A percentile compares a stretch with the other conserved stretches of the same genome.
Conservation (phyloP, 2,797 vertebrate genomes). For the Fratercula arctica region DNA sequence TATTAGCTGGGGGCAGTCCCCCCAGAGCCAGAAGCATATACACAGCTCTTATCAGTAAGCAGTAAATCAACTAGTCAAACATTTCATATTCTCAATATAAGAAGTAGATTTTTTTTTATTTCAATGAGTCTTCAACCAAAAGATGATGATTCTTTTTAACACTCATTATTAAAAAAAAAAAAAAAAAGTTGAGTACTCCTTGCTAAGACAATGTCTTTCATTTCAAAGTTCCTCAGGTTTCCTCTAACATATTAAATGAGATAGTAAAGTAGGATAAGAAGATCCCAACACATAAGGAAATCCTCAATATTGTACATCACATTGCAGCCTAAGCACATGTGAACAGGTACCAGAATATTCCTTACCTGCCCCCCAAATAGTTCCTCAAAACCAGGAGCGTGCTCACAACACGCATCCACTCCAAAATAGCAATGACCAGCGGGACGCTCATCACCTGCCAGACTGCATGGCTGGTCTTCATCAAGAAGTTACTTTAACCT, state of each 20-base stretch:
- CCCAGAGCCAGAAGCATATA: neutral
- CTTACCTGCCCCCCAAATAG: neutral
- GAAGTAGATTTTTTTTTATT: neutral
- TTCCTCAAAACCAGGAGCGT: neutral
- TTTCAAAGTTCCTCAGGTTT: neutral
- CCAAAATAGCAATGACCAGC: neutral
- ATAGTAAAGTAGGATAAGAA: neutral
- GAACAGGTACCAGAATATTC: neutral
- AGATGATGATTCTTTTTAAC: accelerated
- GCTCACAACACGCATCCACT: neutral
- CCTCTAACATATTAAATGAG: neutral
- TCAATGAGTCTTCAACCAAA: neutral
- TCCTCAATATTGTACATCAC: neutral
- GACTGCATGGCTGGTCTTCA: neutral
- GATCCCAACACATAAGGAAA: neutral
- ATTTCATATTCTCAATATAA: neutral
- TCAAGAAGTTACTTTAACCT: neutral
- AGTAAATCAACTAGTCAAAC: neutral
- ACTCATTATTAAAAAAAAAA: neutral
- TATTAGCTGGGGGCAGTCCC: neutral
- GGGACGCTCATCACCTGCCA: neutral
- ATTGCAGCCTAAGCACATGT: neutral
- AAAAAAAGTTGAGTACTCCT: neutral
- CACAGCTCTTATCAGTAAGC: neutral
- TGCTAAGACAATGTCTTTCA: neutral